Percentiles rank a stretch among this genome's conserved stretches.
phyloP scores from a whole-genome alignment of 2,888 invertebrate species.

The Ophion ventricosus region DNA sequence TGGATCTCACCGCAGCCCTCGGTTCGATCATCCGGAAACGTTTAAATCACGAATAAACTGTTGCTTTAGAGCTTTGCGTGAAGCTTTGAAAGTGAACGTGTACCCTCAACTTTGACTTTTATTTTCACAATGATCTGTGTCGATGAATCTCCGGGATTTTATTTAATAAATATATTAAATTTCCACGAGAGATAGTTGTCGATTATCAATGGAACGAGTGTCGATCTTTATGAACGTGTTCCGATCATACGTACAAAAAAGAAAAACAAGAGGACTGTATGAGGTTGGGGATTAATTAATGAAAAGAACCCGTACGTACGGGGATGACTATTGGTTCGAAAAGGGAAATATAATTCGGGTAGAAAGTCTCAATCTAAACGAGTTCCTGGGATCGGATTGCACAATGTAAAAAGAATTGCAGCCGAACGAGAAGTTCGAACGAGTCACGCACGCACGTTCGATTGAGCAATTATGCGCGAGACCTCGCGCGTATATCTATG shows the following conservation, averaged over 20 bases:
- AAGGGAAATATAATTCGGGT: not conserved
- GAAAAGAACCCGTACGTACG: not conserved
- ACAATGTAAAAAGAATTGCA: constrained; percentile 17
- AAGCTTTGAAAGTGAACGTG: constrained; percentile 48
- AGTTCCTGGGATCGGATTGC: constrained; percentile 44
- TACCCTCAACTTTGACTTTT: constrained; percentile 30
- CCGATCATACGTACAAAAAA: constrained; percentile 10
- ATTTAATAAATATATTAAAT: not conserved
- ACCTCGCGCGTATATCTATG: constrained; percentile 38
- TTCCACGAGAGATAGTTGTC: not conserved
- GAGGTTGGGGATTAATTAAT: constrained; percentile 4
- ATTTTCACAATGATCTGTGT: constrained; percentile 21
- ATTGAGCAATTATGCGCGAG: constrained; percentile 52
- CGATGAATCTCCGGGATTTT: not conserved
- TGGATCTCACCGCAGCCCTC: not conserved
- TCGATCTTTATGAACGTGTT: constrained; percentile 32
- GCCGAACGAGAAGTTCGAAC: not conserved
- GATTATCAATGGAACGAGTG: constrained; percentile 12
- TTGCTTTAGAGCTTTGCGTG: not conserved
- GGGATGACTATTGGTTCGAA: not conserved
- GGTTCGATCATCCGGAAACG: constrained; percentile 14
- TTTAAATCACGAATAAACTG: not conserved
- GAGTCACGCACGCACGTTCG: constrained; percentile 36
- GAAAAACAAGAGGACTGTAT: not conserved
- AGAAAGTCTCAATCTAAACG: constrained; percentile 27